A percentile compares a stretch with the other conserved stretches of the same genome.
Conservation (phyloP, 1,140 invertebrate species). For the Drosophila obscura region DNA sequence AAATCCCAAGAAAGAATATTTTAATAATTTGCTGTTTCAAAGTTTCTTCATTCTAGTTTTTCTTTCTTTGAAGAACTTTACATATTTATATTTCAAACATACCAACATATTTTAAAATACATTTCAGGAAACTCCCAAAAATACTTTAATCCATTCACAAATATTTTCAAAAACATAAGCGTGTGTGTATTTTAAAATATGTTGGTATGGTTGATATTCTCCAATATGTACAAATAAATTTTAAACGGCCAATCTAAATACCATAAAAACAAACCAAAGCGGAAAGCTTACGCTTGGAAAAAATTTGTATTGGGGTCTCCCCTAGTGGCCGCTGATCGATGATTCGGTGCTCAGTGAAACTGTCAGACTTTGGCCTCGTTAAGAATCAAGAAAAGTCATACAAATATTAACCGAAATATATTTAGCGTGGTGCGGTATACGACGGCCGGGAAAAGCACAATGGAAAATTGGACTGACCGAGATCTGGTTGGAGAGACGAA, state of each 20-base stretch:
- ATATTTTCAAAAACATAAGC: conserved; percentile 50
- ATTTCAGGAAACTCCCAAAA: conserved; percentile 20
- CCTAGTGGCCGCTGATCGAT: conserved; percentile 65
- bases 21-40: no score
- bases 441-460: conserved; percentile 49
- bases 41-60: no score
- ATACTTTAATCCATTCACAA: conserved; percentile 59
- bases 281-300: conserved; percentile 64
- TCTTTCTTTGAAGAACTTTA: conserved; percentile 13
- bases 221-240: no score
- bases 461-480: neutral
- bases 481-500: conserved; percentile 8
- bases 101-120: conserved; percentile 36
- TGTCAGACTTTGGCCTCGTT: conserved; percentile 74
- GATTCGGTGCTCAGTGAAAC: conserved; percentile 58
- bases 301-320: conserved; percentile 45
- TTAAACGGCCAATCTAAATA: conserved; percentile 72
- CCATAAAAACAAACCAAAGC: conserved; percentile 55
- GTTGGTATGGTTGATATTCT: no score
- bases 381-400: conserved; percentile 60
- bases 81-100: conserved; percentile 1
- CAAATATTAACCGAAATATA: conserved; percentile 37
- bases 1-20: neutral
- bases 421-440: conserved; percentile 46
- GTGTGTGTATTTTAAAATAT: no score